Percentiles rank a stretch among this genome's conserved stretches.
Evolutionary conservation across 1,140 invertebrate genomes (phyloP).

Genomic region (Pachypeltis micranthus): DNA sequence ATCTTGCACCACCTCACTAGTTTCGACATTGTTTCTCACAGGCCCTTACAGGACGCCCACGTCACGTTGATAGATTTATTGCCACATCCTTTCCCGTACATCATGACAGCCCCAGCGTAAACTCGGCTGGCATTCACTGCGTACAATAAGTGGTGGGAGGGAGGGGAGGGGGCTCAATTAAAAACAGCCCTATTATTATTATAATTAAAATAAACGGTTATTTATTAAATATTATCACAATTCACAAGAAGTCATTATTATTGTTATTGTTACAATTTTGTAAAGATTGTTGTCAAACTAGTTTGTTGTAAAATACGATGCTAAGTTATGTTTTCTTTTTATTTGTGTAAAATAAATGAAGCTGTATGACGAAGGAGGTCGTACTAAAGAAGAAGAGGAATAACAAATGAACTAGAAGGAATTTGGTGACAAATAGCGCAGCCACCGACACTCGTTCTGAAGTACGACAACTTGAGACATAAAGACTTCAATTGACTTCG

Average conservation of each 20-base stretch:
- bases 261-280: constrained; percentile 8
- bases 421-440: not conserved
- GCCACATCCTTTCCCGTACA: too few relatives aligned
- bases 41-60: too few relatives aligned
- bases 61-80: too few relatives aligned
- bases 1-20: too few relatives aligned
- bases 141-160: too few relatives aligned
- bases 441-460: not conserved
- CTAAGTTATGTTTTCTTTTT: not conserved
- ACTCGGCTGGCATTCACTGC: too few relatives aligned
- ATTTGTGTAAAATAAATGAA: constrained; percentile 8
- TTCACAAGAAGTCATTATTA: constrained; percentile 7
- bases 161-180: too few relatives aligned
- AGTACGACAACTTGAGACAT: not conserved
- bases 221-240: constrained; percentile 20
- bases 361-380: constrained; percentile 9
- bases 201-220: constrained; percentile 15
- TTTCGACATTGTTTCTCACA: too few relatives aligned
- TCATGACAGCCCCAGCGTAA: too few relatives aligned
- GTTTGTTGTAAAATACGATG: not conserved
- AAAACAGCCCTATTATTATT: not conserved
- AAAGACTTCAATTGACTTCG: not conserved
- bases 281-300: constrained; percentile 5
- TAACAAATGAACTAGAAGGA: constrained; percentile 10
- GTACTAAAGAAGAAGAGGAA: constrained; percentile 1